A percentile compares a stretch with the other conserved stretches of the same genome.
These are phyloP conservation scores for Tiliacea citrago DNA, from an alignment of 2,888 invertebrate genomes.

Conservation along the genomic window DNA sequence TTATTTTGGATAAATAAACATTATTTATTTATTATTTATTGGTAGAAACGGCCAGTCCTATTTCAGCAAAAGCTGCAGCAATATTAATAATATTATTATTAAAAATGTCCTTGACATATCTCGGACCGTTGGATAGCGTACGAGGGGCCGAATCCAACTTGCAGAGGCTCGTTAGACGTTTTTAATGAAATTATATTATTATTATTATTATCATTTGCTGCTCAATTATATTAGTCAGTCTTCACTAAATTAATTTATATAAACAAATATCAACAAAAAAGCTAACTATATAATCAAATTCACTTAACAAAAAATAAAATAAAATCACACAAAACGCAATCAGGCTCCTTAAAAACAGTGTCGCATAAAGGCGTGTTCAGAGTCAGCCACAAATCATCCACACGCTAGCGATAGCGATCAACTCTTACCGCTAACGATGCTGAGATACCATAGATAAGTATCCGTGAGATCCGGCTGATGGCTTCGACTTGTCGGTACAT, in stretches of 20 bases:
- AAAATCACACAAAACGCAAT: constrained; percentile 13
- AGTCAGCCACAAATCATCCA: constrained; percentile 67
- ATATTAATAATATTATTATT: no score
- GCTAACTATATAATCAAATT: not conserved
- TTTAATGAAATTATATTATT: no score
- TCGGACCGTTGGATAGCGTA: no score
- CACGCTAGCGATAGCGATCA: constrained; percentile 69
- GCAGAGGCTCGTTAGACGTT: no score
- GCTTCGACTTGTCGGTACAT: constrained; percentile 54
- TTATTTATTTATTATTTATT: no score
- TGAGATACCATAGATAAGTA: constrained; percentile 65
- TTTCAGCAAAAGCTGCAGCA: no score
- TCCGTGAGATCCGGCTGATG: constrained; percentile 65
- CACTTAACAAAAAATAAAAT: not conserved
- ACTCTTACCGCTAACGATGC: constrained; percentile 66
- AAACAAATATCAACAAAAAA: not conserved
- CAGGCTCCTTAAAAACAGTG: constrained; percentile 27
- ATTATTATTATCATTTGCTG: no score
- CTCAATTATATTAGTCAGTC: no score
- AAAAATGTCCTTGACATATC: no score
- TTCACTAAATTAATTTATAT: not conserved
- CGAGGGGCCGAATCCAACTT: no score
- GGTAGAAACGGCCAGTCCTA: no score
- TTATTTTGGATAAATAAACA: no score
- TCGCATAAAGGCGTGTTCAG: constrained; percentile 55